Conservation (phyloP, 1,140 invertebrate species). For the Zaprionus lachaisei region DNA sequence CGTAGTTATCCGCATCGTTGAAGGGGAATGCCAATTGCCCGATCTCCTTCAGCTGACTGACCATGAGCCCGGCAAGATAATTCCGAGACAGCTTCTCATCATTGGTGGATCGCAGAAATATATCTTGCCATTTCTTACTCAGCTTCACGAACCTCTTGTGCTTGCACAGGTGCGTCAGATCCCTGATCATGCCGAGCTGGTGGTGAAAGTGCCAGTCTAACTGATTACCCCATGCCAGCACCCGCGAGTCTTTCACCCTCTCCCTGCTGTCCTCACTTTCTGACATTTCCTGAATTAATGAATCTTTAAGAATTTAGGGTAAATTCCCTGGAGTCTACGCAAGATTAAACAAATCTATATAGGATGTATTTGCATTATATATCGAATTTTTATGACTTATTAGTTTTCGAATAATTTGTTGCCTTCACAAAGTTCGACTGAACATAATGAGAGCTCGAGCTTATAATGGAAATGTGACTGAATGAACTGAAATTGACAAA, state of each 20-base stretch:
- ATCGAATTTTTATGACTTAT: not conserved
- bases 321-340: not conserved
- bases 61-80: conserved; percentile 22
- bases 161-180: not conserved
- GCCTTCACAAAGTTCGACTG: not conserved
- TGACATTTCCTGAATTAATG: not conserved
- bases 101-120: conserved; percentile 16
- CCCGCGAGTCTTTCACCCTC: not conserved
- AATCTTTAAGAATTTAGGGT: not conserved
- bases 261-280: not conserved
- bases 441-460: not conserved
- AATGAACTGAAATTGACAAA: too few species aligned
- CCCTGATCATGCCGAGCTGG: not conserved
- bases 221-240: conserved; percentile 6
- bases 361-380: not conserved
- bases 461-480: too few species aligned
- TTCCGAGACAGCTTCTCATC: conserved; percentile 33
- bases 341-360: not conserved
- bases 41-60: conserved; percentile 14
- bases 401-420: not conserved
- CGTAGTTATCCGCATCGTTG: conserved; percentile 10
- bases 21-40: conserved; percentile 24
- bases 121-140: conserved; percentile 30
- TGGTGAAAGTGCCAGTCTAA: not conserved
- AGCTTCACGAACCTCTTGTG: not conserved